phyloP scores from a whole-genome alignment of 2,797 vertebrate genomes.

The Liasis olivaceus region DNA sequence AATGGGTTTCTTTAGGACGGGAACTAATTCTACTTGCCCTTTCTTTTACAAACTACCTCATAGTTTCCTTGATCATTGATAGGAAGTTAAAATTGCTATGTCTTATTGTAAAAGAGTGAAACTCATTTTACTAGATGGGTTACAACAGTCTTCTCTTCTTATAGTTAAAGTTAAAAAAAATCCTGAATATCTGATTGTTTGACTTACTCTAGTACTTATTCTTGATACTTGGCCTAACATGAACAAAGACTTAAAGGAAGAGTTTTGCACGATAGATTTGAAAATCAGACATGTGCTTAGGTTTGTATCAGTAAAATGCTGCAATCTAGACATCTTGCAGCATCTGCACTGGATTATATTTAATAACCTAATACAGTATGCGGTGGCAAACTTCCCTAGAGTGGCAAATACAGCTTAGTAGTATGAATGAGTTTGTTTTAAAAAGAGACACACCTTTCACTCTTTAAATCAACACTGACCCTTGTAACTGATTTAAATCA shows the following conservation, averaged over 20 bases:
- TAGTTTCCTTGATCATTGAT: not conserved
- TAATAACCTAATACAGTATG: not conserved
- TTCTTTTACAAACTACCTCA: not conserved
- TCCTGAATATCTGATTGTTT: not conserved
- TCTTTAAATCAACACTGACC: too few species aligned
- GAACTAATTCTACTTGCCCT: not conserved
- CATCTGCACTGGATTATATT: not conserved
- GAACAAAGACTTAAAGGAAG: not conserved
- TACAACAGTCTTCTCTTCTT: not conserved
- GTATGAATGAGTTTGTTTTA: not conserved
- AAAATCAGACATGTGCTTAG: not conserved
- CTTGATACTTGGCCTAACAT: not conserved
- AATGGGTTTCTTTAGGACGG: not conserved
- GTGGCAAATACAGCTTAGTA: not conserved
- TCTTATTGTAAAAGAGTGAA: constrained; percentile 25
- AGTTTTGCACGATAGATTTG: not conserved
- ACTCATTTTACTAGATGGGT: constrained; percentile 32
- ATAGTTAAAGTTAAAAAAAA: not conserved
- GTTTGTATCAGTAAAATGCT: not conserved
- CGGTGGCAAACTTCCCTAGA: not conserved
- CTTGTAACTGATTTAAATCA: too few species aligned
- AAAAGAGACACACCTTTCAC: not conserved
- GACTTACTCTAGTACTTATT: not conserved
- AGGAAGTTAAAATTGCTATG: not conserved
- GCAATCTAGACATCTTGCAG: not conserved